Evolutionary conservation across 2,888 invertebrate species (phyloP).

Genomic region (Dugesia japonica): DNA sequence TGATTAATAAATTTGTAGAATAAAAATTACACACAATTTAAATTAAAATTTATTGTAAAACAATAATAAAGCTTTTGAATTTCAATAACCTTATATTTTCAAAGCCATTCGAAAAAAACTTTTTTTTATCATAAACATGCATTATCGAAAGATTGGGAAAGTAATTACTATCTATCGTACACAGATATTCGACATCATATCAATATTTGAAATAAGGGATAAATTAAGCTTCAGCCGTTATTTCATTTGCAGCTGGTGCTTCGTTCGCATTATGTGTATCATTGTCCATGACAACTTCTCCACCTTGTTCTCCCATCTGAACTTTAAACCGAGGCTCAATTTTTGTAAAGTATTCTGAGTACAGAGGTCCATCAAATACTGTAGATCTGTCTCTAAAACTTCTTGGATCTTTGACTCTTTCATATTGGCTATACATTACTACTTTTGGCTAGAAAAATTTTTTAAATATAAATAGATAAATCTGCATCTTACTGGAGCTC

Average conservation of each 20-base stretch:
- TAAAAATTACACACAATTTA: neutral
- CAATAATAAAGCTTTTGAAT: neutral
- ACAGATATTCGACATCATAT: neutral
- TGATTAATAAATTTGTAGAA: neutral
- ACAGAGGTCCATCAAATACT: slow-evolving; percentile 38
- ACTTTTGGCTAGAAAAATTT: slow-evolving; percentile 42
- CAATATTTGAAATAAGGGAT: neutral
- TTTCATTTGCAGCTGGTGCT: neutral
- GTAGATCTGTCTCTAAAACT: slow-evolving; percentile 42
- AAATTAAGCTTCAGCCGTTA: neutral
- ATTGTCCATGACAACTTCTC: slow-evolving; percentile 22
- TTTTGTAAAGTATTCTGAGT: slow-evolving; percentile 28
- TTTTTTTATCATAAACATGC: neutral
- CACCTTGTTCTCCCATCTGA: slow-evolving; percentile 32
- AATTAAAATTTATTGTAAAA: slow-evolving; percentile 1
- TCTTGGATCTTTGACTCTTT: slow-evolving; percentile 45
- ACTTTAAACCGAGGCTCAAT: slow-evolving; percentile 29
- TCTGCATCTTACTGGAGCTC: neutral
- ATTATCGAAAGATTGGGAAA: slow-evolving; percentile 14
- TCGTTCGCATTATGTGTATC: slow-evolving; percentile 17
- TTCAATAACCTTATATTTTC: neutral
- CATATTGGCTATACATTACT: slow-evolving; percentile 47
- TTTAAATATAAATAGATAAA: neutral
- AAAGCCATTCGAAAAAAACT: slow-evolving; percentile 17
- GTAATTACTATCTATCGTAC: slow-evolving; percentile 14